Base-by-base conservation (phyloP, 2,888 invertebrate genomes). In the Philonicus albiceps region DNA sequence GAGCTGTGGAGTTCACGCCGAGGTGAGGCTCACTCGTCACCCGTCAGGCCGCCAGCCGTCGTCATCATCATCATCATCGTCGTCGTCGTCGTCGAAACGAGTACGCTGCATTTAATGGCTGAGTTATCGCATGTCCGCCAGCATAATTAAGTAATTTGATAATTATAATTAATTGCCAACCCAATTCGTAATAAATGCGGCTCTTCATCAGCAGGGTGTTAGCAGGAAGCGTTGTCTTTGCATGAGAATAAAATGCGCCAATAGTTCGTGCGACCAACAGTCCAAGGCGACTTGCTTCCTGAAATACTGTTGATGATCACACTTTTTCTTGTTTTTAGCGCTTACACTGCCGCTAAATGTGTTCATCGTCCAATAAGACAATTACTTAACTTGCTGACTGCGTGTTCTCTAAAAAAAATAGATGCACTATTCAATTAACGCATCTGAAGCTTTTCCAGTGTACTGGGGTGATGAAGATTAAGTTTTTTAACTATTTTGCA, bases 101-200 rank as follows among this genome's bases (percentile, higher is more conserved):
- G 7, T 80, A 16, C 81, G 27, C 16, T 34, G 55, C 31, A 16
- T 30, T 30, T 11, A 76, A 16, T 30, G 3, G n/a, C 37, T 83
- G 64, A 83, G 37, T 84, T 43, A 43, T 73, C 73, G 31, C 43
- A 19, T 73, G 84, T 40, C 84, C 27, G 84, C 43, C 73, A 84
- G 72, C 27, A 40, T 73, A 84, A 73, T 84, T 84, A 73, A 84
- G 84, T 83, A 83, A 83, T 84, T 84, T 73, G 84, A 84, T 84
- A 43, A 84, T 84, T 84, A 84, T 84, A 84, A 84, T 84, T 84
- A 84, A 84, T 84, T 84, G 84, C 64, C 64, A 64, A 64, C 64
- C 64, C 64, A 64, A 64, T 64, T 64, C 22, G 27, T 3, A 8
- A 27, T 64, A 27, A 64, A 64, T 64, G 27, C 27, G 64, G 64